Conservation (phyloP, 2,888 invertebrate genomes). For the Polydrusus tereticollis region DNA sequence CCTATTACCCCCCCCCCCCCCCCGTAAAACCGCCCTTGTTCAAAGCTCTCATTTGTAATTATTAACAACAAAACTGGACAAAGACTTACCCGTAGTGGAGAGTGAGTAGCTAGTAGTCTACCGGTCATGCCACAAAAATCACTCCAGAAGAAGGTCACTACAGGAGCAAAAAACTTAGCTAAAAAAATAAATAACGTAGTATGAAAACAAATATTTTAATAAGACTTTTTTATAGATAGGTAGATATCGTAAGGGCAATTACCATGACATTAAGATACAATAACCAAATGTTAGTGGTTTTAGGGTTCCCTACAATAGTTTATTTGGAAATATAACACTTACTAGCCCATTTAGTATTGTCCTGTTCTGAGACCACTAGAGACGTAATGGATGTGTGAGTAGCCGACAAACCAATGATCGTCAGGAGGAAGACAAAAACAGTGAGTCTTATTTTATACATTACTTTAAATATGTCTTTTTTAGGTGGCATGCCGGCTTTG, state of each 20-base stretch:
- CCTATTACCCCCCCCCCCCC: no score
- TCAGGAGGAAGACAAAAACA: not conserved
- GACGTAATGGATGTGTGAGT: constrained; percentile 15
- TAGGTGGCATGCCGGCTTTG: not conserved
- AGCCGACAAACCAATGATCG: not conserved
- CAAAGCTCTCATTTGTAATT: no score
- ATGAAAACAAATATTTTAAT: no score
- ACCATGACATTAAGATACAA: no score
- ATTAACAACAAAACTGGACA: no score
- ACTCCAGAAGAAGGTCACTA: constrained; percentile 50
- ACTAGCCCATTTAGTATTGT: constrained; percentile 42
- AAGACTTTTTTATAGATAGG: no score
- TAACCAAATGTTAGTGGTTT: no score
- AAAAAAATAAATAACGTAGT: constrained; percentile 31
- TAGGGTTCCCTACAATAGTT: not conserved
- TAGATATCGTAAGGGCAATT: no score
- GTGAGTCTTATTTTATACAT: not conserved
- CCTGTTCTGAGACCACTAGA: constrained; percentile 50
- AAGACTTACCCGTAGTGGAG: not conserved
- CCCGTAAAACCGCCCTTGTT: no score
- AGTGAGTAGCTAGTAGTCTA: constrained; percentile 42
- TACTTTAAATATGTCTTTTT: not conserved
- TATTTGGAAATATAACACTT: not conserved
- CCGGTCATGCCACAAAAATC: constrained; percentile 50
- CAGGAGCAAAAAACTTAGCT: constrained; percentile 53